phyloP scores from a whole-genome alignment of 2,113 vertebrate species.

The Urocynchramus pylzowi region DNA sequence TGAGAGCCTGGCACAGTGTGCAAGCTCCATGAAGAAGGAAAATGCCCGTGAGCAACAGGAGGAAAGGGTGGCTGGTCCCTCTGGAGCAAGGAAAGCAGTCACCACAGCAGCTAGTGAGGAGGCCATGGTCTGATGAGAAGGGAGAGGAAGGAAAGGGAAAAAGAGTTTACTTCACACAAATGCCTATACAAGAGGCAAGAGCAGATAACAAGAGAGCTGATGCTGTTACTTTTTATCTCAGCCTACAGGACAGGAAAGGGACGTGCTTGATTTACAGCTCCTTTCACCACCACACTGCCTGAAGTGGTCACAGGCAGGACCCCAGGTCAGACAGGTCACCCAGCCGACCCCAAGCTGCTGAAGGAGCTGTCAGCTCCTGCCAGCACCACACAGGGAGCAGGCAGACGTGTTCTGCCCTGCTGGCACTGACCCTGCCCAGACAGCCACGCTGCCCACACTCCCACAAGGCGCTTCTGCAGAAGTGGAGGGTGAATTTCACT shows the following conservation, averaged over 20 bases:
- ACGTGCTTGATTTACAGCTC: neutral
- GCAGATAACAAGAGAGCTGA: slow-evolving; percentile 35
- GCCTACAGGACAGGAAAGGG: slow-evolving; percentile 52
- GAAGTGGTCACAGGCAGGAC: neutral
- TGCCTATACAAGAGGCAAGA: neutral
- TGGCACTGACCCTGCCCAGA: neutral
- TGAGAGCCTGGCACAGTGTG: neutral
- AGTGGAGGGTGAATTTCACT: neutral
- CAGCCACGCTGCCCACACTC: neutral
- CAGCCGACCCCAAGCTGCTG: neutral
- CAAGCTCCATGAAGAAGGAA: accelerated
- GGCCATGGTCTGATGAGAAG: accelerated
- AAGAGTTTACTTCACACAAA: slow-evolving; percentile 11
- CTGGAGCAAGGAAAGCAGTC: neutral
- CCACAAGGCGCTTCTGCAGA: neutral
- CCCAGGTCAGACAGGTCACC: too few species aligned
- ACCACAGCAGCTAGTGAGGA: accelerated
- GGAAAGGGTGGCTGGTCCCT: neutral
- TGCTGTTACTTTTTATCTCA: slow-evolving; percentile 30
- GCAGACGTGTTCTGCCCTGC: accelerated
- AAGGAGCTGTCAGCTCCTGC: neutral
- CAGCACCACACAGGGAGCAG: neutral
- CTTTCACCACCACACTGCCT: neutral
- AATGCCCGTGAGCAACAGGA: accelerated
- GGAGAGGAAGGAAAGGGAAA: slow-evolving; percentile 16